Conservation (phyloP, 1,140 invertebrate species). For the Hestina assimilis region DNA sequence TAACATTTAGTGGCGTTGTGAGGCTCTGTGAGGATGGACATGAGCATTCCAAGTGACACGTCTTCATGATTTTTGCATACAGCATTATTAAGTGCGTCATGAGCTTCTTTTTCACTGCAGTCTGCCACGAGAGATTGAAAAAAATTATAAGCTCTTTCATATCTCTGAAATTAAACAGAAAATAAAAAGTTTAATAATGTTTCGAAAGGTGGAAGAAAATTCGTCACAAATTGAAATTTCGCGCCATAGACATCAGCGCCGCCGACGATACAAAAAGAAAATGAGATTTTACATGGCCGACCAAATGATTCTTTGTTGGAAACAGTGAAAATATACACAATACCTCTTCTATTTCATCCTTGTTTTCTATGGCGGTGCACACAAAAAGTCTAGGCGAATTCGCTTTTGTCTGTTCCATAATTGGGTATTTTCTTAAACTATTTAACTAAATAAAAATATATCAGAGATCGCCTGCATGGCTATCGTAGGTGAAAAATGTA, state of each 20-base stretch:
- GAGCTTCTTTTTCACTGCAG: slow-evolving; percentile 94
- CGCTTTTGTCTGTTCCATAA: slow-evolving; percentile 80
- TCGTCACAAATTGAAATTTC: slow-evolving; percentile 48
- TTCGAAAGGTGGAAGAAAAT: too few species aligned
- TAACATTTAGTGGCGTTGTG: slow-evolving; percentile 91
- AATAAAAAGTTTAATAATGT: slow-evolving; percentile 32
- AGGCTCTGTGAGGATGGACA: slow-evolving; percentile 93
- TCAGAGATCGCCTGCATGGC: slow-evolving; percentile 78
- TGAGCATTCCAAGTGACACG: slow-evolving; percentile 93
- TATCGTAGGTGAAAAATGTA: slow-evolving; percentile 79
- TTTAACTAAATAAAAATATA: slow-evolving; percentile 72
- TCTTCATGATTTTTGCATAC: slow-evolving; percentile 95
- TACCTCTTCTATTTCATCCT: slow-evolving; percentile 92
- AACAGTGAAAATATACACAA: slow-evolving; percentile 74
- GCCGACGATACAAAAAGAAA: slow-evolving; percentile 72
- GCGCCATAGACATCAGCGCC: slow-evolving; percentile 66
- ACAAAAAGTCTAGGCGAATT: slow-evolving; percentile 79
- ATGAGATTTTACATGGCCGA: slow-evolving; percentile 79
- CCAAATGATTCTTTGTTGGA: slow-evolving; percentile 78
- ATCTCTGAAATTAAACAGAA: slow-evolving; percentile 86
- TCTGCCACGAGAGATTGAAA: slow-evolving; percentile 88
- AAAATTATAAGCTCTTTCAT: slow-evolving; percentile 88
- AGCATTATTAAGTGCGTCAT: slow-evolving; percentile 92
- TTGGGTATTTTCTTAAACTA: slow-evolving; percentile 64
- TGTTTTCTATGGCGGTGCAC: slow-evolving; percentile 86